These are phyloP conservation scores for Lasioglossum calceatum DNA, from an alignment of 2,888 invertebrate species.

Conservation along the genomic window DNA sequence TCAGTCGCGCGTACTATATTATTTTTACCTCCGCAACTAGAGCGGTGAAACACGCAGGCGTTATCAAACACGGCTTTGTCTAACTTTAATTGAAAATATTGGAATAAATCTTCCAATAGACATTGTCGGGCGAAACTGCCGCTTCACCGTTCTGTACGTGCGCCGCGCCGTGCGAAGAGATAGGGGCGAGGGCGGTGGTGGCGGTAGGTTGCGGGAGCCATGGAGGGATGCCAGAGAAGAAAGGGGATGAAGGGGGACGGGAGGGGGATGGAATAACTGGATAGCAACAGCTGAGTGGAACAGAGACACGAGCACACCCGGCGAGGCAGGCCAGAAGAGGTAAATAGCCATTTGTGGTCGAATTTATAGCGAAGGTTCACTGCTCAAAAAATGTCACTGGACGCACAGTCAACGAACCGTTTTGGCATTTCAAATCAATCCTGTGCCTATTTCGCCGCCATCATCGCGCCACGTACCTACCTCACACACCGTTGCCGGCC, in stretches of 20 bases:
- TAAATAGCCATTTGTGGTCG: conserved; percentile 70
- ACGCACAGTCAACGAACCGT: conserved; percentile 65
- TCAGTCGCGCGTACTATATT: conserved; percentile 77
- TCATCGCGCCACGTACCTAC: background rate
- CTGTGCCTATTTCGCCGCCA: conserved; percentile 28
- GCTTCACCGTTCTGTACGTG: conserved; percentile 44
- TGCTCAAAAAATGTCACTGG: conserved; percentile 65
- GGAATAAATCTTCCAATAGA: conserved; percentile 83
- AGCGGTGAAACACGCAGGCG: conserved; percentile 78
- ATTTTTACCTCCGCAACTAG: conserved; percentile 81
- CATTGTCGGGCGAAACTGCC: conserved; percentile 60
- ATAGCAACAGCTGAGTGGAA: conserved; percentile 42
- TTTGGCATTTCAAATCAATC: conserved; percentile 70
- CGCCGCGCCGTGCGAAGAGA: conserved; percentile 55
- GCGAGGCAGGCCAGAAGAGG: conserved; percentile 56
- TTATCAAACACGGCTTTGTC: conserved; percentile 81
- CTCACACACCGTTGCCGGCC: background rate
- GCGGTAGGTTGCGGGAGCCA: background rate
- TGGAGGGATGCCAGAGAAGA: background rate
- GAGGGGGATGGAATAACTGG: conserved; percentile 37
- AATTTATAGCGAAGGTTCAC: conserved; percentile 58
- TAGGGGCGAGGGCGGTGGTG: conserved; percentile 54
- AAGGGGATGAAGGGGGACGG: conserved; percentile 1
- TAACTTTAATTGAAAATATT: conserved; percentile 84
- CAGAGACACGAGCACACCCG: conserved; percentile 36